Conservation (phyloP, 64 coral and sea anemone species). For the Platygyra sinensis region DNA sequence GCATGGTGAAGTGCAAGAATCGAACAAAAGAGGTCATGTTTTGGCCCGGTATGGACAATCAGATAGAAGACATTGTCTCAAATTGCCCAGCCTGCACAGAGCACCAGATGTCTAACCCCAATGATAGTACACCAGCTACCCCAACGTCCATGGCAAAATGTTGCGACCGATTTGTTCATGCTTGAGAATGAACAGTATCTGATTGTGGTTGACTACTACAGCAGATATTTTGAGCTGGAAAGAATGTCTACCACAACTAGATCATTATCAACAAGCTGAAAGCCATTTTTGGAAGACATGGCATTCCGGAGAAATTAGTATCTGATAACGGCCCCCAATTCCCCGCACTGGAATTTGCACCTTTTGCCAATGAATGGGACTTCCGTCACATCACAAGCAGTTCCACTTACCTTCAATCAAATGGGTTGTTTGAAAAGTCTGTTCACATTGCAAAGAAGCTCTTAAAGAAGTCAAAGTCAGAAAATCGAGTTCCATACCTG, state of each 20-base stretch:
- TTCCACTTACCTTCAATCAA: no score
- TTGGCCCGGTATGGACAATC: conserved; percentile 56
- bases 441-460: no score
- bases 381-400: no score
- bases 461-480: no score
- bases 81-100: conserved; percentile 50
- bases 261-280: neutral
- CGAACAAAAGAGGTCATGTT: conserved; percentile 52
- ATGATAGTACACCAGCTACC: conserved; percentile 52
- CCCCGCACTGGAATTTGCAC: no score
- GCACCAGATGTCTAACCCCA: neutral
- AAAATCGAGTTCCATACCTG: no score
- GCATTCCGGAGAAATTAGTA: no score
- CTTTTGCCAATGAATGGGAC: no score
- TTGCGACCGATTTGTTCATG: conserved; percentile 48
- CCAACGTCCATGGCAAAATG: conserved; percentile 45
- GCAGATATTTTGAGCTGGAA: conserved; percentile 28
- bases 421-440: no score
- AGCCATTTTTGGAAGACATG: conserved; percentile 19
- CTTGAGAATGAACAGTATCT: conserved; percentile 26
- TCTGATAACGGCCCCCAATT: no score
- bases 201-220: conserved; percentile 40
- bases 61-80: conserved; percentile 49
- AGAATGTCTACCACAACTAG: conserved; percentile 1
- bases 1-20: conserved; percentile 33